Base-by-base conservation (phyloP, 2,888 invertebrate species). In the Aromia moschata region DNA sequence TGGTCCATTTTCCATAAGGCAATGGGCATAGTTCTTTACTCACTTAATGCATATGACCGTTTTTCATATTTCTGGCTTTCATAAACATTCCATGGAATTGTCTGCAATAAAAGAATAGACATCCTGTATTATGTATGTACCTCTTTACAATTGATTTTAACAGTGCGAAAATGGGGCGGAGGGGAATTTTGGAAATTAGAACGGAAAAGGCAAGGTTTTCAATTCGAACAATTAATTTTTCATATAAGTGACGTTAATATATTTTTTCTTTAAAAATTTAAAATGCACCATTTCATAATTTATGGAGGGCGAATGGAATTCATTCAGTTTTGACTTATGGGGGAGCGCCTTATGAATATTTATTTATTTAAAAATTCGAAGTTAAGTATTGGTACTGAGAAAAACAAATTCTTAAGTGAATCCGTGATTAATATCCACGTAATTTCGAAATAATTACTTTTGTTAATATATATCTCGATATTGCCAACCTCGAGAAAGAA, bases 321-420 rank as follows among this genome's bases (percentile, higher is more conserved):
- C 47, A 47, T 18, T 11, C 40, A 17, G 46, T 46, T 46, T 47
- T 37, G 57, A 62, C 49, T 68, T 66, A 66, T 68, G 66, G 63
- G 57, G 55, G 58, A 62, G 47, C 31, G 58, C 53, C 59, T 68
- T 59, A 68, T 68, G 68, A 68, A 68, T 68, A 68, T 68, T 68
- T 68, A 68, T 68, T 58, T 56, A 62, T 64, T 64, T 60, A 43
- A 44, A 55, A 57, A 46, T 65, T 60, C 62, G 25, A 20, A 56
- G 44, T 56, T 67, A 62, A 64, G 60, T 65, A 51, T 56, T 41
- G 52, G 56, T 44, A 62, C 58, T 51, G 52, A 53, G 63, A 68
- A 68, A 68, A 68, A 66, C 66, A 58, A 63, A 61, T 57, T 68
- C 61, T 63, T 68, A 68, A 68, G 66, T 66, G 68, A 61, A 62